These are phyloP conservation scores for Daboia siamensis DNA, from an alignment of 2,113 vertebrate genomes.

Conservation along the genomic window DNA sequence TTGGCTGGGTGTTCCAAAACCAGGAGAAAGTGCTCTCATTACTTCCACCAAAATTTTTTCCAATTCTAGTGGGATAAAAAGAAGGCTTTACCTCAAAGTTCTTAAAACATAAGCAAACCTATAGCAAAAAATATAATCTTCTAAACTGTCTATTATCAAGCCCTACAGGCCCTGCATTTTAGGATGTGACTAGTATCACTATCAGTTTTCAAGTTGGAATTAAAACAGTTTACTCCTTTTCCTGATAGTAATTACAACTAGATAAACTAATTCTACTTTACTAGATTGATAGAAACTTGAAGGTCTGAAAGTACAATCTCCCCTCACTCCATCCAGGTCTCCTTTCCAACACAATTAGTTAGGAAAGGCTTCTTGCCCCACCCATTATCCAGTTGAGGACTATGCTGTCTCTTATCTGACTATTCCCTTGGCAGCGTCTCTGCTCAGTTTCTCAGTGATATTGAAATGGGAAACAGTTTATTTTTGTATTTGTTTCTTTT, in stretches of 20 bases:
- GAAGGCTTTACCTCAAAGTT: neutral
- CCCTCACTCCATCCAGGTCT: neutral
- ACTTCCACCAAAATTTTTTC: neutral
- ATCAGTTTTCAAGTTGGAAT: neutral
- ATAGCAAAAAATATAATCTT: neutral
- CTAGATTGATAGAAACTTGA: neutral
- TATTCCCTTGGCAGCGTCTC: neutral
- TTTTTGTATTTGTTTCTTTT: neutral
- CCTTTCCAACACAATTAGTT: neutral
- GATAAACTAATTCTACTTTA: neutral
- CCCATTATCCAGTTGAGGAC: neutral
- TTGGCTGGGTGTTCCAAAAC: neutral
- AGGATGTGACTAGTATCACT: neutral
- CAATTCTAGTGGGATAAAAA: neutral
- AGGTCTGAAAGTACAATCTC: neutral
- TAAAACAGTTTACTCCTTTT: neutral
- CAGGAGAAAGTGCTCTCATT: neutral
- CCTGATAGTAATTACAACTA: neutral
- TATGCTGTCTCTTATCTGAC: neutral
- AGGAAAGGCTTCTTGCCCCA: neutral
- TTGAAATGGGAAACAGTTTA: neutral
- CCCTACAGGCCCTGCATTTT: neutral
- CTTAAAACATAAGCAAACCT: neutral
- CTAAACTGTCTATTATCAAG: neutral
- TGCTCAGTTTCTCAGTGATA: neutral